phyloP scores from a whole-genome alignment of 2,797 vertebrate species.

The Brachyalestes nurse region DNA sequence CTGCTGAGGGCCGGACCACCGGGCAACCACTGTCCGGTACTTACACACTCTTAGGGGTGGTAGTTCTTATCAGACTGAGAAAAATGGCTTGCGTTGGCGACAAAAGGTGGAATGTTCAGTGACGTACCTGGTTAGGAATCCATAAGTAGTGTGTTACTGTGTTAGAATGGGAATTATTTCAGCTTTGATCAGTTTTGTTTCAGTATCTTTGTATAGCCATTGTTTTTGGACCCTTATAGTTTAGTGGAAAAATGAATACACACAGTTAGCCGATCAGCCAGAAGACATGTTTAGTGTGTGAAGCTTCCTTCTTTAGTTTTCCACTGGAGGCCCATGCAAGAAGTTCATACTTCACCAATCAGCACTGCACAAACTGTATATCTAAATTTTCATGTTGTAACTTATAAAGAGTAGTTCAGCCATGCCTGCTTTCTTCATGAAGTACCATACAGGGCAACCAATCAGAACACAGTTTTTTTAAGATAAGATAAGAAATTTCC shows the following conservation, averaged over 20 bases:
- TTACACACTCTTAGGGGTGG: slow-evolving; percentile 1
- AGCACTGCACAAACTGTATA: too few relatives aligned
- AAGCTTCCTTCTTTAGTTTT: too few relatives aligned
- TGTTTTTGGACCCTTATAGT: not conserved
- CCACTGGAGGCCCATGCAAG: too few relatives aligned
- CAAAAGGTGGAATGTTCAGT: not conserved
- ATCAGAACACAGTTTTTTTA: not conserved
- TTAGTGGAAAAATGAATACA: not conserved
- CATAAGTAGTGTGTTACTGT: not conserved
- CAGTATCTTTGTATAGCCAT: not conserved
- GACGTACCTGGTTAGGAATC: not conserved
- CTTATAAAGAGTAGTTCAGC: too few relatives aligned
- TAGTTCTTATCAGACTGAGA: slow-evolving; percentile 28
- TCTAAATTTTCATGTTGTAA: too few relatives aligned
- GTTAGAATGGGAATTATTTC: not conserved
- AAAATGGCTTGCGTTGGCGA: slow-evolving; percentile 13
- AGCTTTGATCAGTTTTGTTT: not conserved
- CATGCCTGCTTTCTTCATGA: not conserved
- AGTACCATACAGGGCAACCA: not conserved
- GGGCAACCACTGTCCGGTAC: slow-evolving; percentile 14
- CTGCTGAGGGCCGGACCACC: slow-evolving; percentile 11
- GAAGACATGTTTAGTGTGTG: too few relatives aligned
- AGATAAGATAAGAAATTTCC: too few relatives aligned
- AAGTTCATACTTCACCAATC: too few relatives aligned
- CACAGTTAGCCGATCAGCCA: too few relatives aligned